These are phyloP conservation scores for Alloplasta piceator DNA, from an alignment of 2,888 invertebrate species.

Conservation along the genomic window DNA sequence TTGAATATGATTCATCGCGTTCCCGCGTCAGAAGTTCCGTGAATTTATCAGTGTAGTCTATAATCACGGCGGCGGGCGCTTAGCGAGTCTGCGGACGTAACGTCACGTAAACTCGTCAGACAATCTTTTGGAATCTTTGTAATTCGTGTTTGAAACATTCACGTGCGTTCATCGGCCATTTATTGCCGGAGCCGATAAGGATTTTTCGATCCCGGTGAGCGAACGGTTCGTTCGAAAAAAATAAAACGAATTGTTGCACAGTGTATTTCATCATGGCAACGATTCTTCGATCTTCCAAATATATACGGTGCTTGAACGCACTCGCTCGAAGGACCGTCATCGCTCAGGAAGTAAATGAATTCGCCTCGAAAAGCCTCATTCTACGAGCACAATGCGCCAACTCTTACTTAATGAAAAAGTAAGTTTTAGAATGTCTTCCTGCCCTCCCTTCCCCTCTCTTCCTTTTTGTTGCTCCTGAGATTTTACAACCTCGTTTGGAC, in stretches of 20 bases:
- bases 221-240: slow-evolving; percentile 5
- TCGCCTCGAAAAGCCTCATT: slow-evolving; percentile 30
- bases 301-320: slow-evolving; percentile 89
- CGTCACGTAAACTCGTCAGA: neutral
- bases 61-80: too few relatives aligned
- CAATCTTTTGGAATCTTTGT: neutral
- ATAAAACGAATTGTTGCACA: slow-evolving; percentile 3
- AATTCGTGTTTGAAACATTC: slow-evolving; percentile 27
- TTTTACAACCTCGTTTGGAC: slow-evolving; percentile 40
- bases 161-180: slow-evolving; percentile 49
- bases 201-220: slow-evolving; percentile 35
- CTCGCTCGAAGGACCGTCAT: slow-evolving; percentile 88
- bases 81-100: too few relatives aligned
- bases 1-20: too few relatives aligned
- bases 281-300: slow-evolving; percentile 89
- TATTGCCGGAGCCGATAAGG: slow-evolving; percentile 29
- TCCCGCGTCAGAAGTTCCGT: too few relatives aligned
- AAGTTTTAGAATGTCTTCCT: slow-evolving; percentile 47
- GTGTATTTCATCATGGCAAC: slow-evolving; percentile 85
- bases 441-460: too few relatives aligned
- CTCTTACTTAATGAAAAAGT: slow-evolving; percentile 53
- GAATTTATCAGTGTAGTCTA: too few relatives aligned
- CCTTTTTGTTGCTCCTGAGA: too few relatives aligned
- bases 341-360: slow-evolving; percentile 49
- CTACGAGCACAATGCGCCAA: slow-evolving; percentile 41